phyloP scores from a whole-genome alignment of 2,113 vertebrate genomes.

The Gallinago paraguaiae region DNA sequence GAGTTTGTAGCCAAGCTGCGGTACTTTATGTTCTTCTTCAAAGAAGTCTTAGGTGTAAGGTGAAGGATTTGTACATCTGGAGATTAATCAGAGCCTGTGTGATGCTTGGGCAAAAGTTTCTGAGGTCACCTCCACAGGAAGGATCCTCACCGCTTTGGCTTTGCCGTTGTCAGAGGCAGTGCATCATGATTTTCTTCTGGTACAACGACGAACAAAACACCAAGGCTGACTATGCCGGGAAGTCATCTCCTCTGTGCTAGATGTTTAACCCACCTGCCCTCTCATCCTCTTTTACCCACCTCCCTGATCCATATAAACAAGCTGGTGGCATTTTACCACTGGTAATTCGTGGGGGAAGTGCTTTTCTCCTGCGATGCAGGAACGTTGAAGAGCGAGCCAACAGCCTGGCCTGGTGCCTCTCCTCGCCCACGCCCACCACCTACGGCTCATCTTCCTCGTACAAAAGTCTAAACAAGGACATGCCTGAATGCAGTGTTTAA shows the following conservation, averaged over 20 bases:
- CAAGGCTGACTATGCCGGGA: fast-evolving
- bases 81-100: neutral
- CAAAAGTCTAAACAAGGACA: neutral
- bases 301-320: neutral
- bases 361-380: neutral
- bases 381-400: neutral
- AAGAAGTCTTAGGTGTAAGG: neutral
- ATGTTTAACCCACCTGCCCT: neutral
- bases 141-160: neutral
- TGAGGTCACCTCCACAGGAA: neutral
- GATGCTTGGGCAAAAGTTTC: neutral
- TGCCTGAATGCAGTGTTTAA: neutral
- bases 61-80: neutral
- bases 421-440: neutral
- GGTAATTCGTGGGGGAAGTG: neutral
- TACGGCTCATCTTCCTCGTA: fast-evolving
- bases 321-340: neutral
- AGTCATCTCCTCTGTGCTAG: neutral
- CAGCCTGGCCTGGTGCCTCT: neutral
- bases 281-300: neutral
- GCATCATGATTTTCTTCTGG: neutral
- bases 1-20: neutral
- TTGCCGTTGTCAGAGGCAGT: neutral
- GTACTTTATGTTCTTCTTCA: neutral
- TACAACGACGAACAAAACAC: neutral